Evolutionary conservation across 2,113 vertebrate species (phyloP).

Genomic region (Ciconia boyciana): DNA sequence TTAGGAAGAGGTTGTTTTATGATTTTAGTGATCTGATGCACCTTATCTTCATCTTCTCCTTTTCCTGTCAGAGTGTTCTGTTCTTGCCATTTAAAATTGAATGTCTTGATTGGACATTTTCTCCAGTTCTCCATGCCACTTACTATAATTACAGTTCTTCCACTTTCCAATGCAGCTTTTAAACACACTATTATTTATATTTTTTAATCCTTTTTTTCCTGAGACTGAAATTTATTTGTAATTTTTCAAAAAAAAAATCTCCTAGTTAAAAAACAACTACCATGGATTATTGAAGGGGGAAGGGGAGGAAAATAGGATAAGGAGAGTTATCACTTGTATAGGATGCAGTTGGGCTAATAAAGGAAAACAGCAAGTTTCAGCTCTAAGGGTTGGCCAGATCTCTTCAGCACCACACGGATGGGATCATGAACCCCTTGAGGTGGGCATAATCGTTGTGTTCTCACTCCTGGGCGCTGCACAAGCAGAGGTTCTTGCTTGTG

Average conservation of each 20-base stretch:
- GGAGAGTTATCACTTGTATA: neutral
- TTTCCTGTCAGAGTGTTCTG: neutral
- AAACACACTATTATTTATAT: neutral
- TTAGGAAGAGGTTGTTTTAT: neutral
- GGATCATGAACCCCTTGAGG: neutral
- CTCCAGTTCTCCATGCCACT: neutral
- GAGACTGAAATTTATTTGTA: neutral
- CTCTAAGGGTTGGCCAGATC: neutral
- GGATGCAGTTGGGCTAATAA: neutral
- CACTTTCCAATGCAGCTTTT: neutral
- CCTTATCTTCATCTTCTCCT: conserved; percentile 17
- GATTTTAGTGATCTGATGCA: neutral
- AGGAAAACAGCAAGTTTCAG: neutral
- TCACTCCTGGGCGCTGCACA: neutral
- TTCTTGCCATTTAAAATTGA: conserved; percentile 43
- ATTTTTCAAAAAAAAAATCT: neutral
- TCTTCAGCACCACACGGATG: neutral
- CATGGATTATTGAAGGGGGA: neutral
- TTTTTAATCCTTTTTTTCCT: neutral
- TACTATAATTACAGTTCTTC: conserved; percentile 40
- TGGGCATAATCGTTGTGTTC: neutral
- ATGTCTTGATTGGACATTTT: conserved; percentile 25
- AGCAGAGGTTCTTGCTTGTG: neutral
- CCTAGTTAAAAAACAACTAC: neutral
- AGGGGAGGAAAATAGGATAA: neutral